These are phyloP conservation scores for Drosophila pseudotakahashii DNA, from an alignment of 2,888 invertebrate genomes.

Conservation along the genomic window DNA sequence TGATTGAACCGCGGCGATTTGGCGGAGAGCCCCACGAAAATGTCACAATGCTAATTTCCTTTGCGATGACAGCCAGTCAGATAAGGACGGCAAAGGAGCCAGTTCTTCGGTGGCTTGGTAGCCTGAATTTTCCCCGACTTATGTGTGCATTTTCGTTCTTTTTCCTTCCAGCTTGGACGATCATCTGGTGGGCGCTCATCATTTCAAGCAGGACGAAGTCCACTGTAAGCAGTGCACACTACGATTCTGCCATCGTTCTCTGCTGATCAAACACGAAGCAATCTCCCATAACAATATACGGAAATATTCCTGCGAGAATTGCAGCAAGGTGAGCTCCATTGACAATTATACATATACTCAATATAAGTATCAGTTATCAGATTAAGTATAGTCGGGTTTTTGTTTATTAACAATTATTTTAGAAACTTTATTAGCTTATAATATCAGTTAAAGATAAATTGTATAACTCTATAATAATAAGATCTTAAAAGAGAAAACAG, in stretches of 20 bases:
- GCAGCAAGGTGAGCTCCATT: slow-evolving; percentile 89
- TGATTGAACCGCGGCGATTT: slow-evolving; percentile 63
- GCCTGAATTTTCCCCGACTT: slow-evolving; percentile 5
- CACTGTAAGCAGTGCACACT: slow-evolving; percentile 93
- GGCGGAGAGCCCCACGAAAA: slow-evolving; percentile 28
- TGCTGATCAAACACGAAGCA: slow-evolving; percentile 92
- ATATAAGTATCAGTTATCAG: too few relatives aligned
- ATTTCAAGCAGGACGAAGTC: slow-evolving; percentile 91
- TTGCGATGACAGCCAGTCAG: slow-evolving; percentile 60
- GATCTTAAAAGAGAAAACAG: not conserved
- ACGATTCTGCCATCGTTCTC: slow-evolving; percentile 92
- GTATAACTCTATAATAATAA: not conserved
- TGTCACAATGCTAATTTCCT: slow-evolving; percentile 72
- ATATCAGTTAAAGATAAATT: too few relatives aligned
- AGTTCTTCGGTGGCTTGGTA: not conserved
- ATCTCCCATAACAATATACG: slow-evolving; percentile 92
- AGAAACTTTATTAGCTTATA: too few relatives aligned
- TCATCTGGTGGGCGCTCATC: slow-evolving; percentile 91
- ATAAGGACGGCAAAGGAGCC: slow-evolving; percentile 34
- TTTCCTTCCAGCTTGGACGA: slow-evolving; percentile 90
- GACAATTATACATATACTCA: not conserved
- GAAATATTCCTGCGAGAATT: slow-evolving; percentile 97
- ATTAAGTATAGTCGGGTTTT: too few relatives aligned
- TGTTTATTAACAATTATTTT: too few relatives aligned
- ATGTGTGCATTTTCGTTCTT: not conserved